These are phyloP conservation scores for Enhydra lutris DNA, from an alignment of 2,113 vertebrate genomes.

Conservation along the genomic window DNA sequence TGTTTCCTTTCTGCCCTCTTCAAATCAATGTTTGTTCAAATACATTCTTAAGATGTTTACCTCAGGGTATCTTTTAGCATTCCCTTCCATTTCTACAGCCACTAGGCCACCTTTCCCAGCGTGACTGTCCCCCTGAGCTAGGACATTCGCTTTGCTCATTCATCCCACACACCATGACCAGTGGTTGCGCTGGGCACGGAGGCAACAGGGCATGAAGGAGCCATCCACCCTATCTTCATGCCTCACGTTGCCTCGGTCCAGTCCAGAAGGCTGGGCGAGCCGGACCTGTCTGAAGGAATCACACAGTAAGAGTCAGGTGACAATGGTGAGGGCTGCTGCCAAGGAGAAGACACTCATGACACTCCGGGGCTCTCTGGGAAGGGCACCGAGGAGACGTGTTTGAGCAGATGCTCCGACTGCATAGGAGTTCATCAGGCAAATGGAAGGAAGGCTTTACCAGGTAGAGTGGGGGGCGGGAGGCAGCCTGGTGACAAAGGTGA, in stretches of 20 bases:
- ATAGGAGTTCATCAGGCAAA: background rate
- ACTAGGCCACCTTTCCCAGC: background rate
- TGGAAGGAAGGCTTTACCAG: background rate
- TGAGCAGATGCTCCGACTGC: background rate
- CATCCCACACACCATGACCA: background rate
- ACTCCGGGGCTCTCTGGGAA: background rate
- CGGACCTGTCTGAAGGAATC: background rate
- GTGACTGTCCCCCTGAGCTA: background rate
- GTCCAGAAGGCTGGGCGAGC: background rate
- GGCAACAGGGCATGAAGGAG: background rate
- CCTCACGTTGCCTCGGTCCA: accelerated
- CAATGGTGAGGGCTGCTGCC: no score
- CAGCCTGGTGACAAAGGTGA: background rate
- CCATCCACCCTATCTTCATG: background rate
- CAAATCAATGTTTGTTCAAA: background rate
- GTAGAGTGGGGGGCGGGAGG: background rate
- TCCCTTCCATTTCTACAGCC: background rate
- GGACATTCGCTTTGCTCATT: background rate
- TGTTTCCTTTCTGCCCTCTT: background rate
- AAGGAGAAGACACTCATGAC: background rate
- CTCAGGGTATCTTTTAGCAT: background rate
- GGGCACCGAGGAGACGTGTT: background rate
- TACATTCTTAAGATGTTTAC: background rate
- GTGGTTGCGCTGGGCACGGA: no score
- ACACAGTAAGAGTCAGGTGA: background rate